Percentiles rank a stretch among this genome's conserved stretches.
Conservation (phyloP, 2,888 invertebrate species). For the Elegia similella region DNA sequence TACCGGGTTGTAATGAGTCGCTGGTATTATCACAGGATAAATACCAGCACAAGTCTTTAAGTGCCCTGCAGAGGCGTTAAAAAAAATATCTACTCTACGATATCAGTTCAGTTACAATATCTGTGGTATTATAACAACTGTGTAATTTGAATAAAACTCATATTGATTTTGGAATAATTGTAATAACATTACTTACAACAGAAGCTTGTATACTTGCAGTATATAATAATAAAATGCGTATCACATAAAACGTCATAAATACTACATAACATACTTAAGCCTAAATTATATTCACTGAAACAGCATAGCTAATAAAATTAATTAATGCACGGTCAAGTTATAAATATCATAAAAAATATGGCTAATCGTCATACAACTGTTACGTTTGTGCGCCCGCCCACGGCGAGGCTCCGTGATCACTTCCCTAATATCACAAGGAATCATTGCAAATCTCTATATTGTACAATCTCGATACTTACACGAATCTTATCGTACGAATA, state of each 20-base stretch:
- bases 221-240: conserved; percentile 80
- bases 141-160: conserved; percentile 23
- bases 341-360: conserved; percentile 74
- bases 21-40: too few relatives aligned
- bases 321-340: conserved; percentile 46
- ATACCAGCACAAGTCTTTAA: too few relatives aligned
- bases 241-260: conserved; percentile 80
- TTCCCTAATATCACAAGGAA: conserved; percentile 75
- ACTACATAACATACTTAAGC: conserved; percentile 79
- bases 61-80: too few relatives aligned
- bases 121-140: too few relatives aligned
- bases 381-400: conserved; percentile 61
- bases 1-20: too few relatives aligned
- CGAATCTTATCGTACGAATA: conserved; percentile 39
- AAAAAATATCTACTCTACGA: too few relatives aligned
- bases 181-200: conserved; percentile 77
- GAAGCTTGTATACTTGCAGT: conserved; percentile 81
- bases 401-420: conserved; percentile 38
- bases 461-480: conserved; percentile 44
- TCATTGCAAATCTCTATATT: conserved; percentile 61
- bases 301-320: conserved; percentile 54
- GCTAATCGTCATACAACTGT: conserved; percentile 63
- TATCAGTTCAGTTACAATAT: too few relatives aligned
- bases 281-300: conserved; percentile 72
- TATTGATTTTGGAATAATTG: conserved; percentile 24